Percentiles rank a stretch among this genome's conserved stretches.
Evolutionary conservation across 2,113 vertebrate genomes (phyloP).

Genomic region (Parotia lawesii): DNA sequence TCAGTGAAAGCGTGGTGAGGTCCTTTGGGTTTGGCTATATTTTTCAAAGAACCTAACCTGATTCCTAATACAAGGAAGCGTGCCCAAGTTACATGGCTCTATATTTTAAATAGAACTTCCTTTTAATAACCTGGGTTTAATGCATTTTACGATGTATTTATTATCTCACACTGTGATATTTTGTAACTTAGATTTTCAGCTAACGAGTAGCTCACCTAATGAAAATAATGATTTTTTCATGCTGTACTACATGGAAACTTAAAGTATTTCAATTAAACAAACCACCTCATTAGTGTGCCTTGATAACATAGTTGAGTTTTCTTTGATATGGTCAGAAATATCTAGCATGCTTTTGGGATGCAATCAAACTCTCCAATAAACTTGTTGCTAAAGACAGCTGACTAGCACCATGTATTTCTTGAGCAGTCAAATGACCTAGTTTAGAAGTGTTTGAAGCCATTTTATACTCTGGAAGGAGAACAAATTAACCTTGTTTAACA

Average conservation of each 20-base stretch:
- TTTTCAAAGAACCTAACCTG: conserved; percentile 24
- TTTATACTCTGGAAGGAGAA: conserved; percentile 57
- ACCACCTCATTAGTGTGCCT: conserved; percentile 70
- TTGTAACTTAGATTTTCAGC: conserved; percentile 63
- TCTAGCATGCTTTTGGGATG: conserved; percentile 63
- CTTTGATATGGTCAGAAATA: conserved; percentile 75
- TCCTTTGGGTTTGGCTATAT: not conserved
- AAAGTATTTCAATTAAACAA: conserved; percentile 75
- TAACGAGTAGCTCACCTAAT: conserved; percentile 70
- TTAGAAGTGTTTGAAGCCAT: conserved; percentile 70
- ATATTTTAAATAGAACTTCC: conserved; percentile 52
- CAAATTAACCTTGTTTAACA: conserved; percentile 73
- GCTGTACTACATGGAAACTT: conserved; percentile 69
- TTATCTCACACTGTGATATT: conserved; percentile 64
- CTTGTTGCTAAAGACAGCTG: conserved; percentile 56
- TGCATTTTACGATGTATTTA: conserved; percentile 64
- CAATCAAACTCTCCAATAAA: conserved; percentile 63
- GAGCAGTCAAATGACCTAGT: conserved; percentile 67
- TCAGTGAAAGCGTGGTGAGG: not conserved
- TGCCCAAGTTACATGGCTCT: not conserved
- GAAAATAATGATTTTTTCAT: conserved; percentile 76
- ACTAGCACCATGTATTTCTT: conserved; percentile 42
- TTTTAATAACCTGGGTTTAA: conserved; percentile 53
- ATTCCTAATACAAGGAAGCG: not conserved
- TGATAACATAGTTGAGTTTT: conserved; percentile 63